phyloP scores from a whole-genome alignment of 2,888 invertebrate genomes.

The Cantharis rufa region DNA sequence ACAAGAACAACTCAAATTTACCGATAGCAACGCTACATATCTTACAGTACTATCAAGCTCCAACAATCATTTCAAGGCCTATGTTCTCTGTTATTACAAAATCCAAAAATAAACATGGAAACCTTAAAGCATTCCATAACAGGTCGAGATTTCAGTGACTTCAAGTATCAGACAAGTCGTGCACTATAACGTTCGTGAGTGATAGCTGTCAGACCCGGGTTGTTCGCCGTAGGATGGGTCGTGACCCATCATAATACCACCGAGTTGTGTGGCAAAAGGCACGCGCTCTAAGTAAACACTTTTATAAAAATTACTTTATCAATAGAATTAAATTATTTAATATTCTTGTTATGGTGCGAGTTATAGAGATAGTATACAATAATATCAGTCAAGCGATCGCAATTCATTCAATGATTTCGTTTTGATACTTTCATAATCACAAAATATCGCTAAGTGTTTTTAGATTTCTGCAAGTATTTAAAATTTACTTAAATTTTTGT shows the following conservation, averaged over 20 bases:
- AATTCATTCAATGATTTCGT: background rate
- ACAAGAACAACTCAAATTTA: constrained; percentile 13
- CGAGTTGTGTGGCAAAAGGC: constrained; percentile 33
- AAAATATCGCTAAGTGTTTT: background rate
- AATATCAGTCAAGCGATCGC: background rate
- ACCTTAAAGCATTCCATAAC: constrained; percentile 24
- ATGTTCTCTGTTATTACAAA: constrained; percentile 23
- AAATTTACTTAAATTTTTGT: too few relatives aligned
- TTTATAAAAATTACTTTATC: background rate
- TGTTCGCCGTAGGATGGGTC: constrained; percentile 34
- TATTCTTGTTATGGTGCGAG: background rate
- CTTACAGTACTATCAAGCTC: constrained; percentile 6
- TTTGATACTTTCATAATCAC: background rate
- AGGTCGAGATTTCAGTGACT: constrained; percentile 11
- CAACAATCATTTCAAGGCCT: constrained; percentile 16
- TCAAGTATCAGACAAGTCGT: constrained; percentile 23
- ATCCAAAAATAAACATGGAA: constrained; percentile 28
- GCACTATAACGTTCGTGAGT: constrained; percentile 36
- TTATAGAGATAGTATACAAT: background rate
- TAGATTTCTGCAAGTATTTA: too few relatives aligned
- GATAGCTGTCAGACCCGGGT: constrained; percentile 42
- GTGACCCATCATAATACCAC: constrained; percentile 35
- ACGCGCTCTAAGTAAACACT: constrained; percentile 33
- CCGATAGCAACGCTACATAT: constrained; percentile 9
- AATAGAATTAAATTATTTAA: background rate